These are phyloP conservation scores for Cuniculus paca DNA, from an alignment of 2,797 vertebrate genomes.

Conservation along the genomic window DNA sequence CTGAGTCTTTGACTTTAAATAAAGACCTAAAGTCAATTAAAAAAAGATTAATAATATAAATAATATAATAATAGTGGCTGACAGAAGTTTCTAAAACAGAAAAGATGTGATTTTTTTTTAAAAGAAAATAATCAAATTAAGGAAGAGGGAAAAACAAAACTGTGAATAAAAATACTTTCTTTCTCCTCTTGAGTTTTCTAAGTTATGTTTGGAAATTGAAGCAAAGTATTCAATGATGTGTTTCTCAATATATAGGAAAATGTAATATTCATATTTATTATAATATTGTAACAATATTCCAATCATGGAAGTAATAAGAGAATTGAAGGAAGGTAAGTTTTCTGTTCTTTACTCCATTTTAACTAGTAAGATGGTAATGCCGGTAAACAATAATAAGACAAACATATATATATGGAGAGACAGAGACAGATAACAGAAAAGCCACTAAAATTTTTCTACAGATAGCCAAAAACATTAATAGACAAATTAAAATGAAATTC, in stretches of 20 bases:
- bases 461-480: neutral
- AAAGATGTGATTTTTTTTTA: neutral
- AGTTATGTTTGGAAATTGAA: neutral
- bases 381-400: neutral
- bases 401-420: neutral
- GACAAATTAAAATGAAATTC: slow-evolving; percentile 11
- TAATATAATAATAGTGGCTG: neutral
- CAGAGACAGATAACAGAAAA: neutral
- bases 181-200: slow-evolving; percentile 4
- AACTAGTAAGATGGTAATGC: slow-evolving; percentile 31
- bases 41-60: too few relatives aligned
- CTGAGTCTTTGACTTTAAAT: too few relatives aligned
- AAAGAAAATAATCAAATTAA: neutral
- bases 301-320: neutral
- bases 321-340: neutral
- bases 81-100: slow-evolving; percentile 18
- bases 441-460: neutral
- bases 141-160: slow-evolving; percentile 2
- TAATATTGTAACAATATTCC: neutral
- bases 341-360: neutral
- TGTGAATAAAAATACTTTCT: neutral
- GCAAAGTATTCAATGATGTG: neutral
- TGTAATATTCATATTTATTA: neutral
- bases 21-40: too few relatives aligned
- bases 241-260: neutral